These are phyloP conservation scores for Drosophila novamexicana DNA, from an alignment of 1,140 invertebrate genomes.

Conservation along the genomic window DNA sequence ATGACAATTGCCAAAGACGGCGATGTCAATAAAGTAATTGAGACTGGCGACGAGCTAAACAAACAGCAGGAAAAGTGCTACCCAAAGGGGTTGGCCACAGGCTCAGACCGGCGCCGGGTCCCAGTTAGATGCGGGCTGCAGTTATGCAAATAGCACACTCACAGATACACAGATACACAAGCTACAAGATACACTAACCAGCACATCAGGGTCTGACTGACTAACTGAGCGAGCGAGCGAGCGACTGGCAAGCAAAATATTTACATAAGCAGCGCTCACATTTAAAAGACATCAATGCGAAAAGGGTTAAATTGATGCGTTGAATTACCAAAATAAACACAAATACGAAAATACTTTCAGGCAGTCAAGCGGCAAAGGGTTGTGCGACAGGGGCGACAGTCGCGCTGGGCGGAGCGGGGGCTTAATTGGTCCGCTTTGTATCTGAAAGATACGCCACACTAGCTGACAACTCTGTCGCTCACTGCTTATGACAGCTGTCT, in stretches of 20 bases:
- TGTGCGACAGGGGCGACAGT: not conserved
- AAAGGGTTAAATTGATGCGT: conserved; percentile 76
- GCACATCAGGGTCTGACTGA: conserved; percentile 17
- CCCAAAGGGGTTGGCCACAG: conserved; percentile 41
- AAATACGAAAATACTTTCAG: conserved; percentile 74
- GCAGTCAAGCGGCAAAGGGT: conserved; percentile 29
- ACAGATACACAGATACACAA: conserved; percentile 17
- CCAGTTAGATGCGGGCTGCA: conserved; percentile 49
- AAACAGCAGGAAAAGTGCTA: conserved; percentile 46
- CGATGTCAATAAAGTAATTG: conserved; percentile 78
- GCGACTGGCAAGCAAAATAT: conserved; percentile 57
- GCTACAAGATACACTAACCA: conserved; percentile 43
- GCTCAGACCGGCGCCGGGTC: conserved; percentile 5
- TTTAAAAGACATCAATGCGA: conserved; percentile 71
- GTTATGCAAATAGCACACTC: conserved; percentile 48
- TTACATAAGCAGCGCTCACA: conserved; percentile 70
- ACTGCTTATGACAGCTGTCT: conserved; percentile 75
- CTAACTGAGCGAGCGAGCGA: conserved; percentile 17
- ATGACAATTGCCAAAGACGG: conserved; percentile 40
- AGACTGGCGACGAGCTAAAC: conserved; percentile 71
- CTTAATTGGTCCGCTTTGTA: conserved; percentile 76
- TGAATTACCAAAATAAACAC: conserved; percentile 82
- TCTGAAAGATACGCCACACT: conserved; percentile 53
- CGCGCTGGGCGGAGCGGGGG: conserved; percentile 33
- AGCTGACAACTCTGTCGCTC: conserved; percentile 39